phyloP scores from a whole-genome alignment of 2,888 invertebrate species.

The Sesia apiformis region DNA sequence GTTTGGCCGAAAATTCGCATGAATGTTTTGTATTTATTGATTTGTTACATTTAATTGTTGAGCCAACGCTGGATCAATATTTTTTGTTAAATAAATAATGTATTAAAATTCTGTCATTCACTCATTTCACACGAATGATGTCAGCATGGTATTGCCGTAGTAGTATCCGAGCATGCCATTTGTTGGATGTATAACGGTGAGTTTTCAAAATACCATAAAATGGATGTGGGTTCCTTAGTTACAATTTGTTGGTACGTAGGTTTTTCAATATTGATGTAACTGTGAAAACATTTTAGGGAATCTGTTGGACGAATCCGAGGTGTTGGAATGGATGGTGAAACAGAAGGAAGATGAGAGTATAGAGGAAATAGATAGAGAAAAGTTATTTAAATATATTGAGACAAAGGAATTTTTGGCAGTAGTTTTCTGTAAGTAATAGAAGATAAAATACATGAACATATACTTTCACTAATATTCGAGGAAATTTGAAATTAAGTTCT shows the following conservation, averaged over 20 bases:
- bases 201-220: slow-evolving; percentile 50
- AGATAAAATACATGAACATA: background rate
- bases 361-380: slow-evolving; percentile 89
- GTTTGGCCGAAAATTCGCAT: slow-evolving; percentile 66
- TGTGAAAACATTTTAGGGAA: slow-evolving; percentile 62
- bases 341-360: slow-evolving; percentile 95
- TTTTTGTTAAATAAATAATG: slow-evolving; percentile 71
- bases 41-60: slow-evolving; percentile 66
- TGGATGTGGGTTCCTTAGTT: slow-evolving; percentile 71
- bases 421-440: slow-evolving; percentile 87
- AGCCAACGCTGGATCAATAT: slow-evolving; percentile 59
- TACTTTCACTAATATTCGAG: too few relatives aligned
- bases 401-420: slow-evolving; percentile 94
- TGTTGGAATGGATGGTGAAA: slow-evolving; percentile 92
- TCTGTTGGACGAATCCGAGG: slow-evolving; percentile 82
- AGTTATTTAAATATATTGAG: slow-evolving; percentile 87
- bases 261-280: slow-evolving; percentile 29
- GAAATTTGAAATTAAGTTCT: too few relatives aligned
- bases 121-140: slow-evolving; percentile 66
- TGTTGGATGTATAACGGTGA: slow-evolving; percentile 66
- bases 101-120: slow-evolving; percentile 55
- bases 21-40: slow-evolving; percentile 61
- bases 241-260: slow-evolving; percentile 21
- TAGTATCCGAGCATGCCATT: slow-evolving; percentile 64
- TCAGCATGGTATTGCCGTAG: slow-evolving; percentile 70